Evolutionary conservation across 2,888 invertebrate species (phyloP), one percentile per base, ranked within the genome.

Genomic region (Eugnorisma glareosa): DNA sequence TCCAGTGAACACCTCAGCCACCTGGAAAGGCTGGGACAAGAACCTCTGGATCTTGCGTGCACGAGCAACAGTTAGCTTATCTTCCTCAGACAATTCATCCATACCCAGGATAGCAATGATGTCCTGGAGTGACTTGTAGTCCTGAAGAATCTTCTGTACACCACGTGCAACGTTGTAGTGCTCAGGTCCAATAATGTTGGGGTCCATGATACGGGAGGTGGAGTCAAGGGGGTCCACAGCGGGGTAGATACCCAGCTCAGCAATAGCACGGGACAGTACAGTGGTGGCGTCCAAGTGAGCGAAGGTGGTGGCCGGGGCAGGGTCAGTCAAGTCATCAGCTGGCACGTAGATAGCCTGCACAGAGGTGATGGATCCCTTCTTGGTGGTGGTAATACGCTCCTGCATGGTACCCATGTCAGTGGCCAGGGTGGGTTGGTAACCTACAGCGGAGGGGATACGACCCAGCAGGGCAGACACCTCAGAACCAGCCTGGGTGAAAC

Each of bases 361-460:
- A 64, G 99, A 99, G 82, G 99, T 99, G 93, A 99, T 99, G 89
- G 99, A 99, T 87, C 99, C 99, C 95, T 99, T 99, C 96, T 98
- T 98, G 88, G 99, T 99, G 89, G 99, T 99, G 84, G 99, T 99
- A 95, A 99, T 99, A 93, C 99, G 97, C 95, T 99, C 99, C 97
- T 99, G 99, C 99, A 99, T 99, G 92, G 98, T 98, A 98, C 99
- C 99, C 99, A 99, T 99, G 97, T 99, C 99, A 93, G 99, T 99
- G 91, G 99, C 99, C 94, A 99, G 95, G 31, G 99, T 99, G 72
- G 99, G 99, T 94, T 99, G 99, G 95, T 99, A 99, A 94, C 99
- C 99, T 92, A 99, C 99, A 93, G 99, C 99, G 79, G 98, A 98
- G 88, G 99, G 99, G 93, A 99, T 99, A 97, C 99, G 99, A 94